Base-by-base conservation (phyloP, 1,140 invertebrate species). In the Telenomus remus region DNA sequence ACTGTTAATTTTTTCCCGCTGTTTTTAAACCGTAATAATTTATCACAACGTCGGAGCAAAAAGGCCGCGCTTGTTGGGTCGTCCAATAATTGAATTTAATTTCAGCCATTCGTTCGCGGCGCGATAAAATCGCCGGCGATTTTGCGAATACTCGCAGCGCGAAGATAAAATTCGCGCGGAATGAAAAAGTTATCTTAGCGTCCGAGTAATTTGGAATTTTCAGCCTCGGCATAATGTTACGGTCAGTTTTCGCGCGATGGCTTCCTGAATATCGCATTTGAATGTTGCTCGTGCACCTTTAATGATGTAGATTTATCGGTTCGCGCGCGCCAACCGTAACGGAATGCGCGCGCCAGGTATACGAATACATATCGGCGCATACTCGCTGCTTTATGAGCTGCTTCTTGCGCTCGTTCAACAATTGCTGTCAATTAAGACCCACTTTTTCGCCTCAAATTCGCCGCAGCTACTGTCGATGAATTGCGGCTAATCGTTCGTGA, bases 301-400 rank as follows among this genome's bases (percentile, higher is more conserved):
- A 70, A 66, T 60, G 66, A 76, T 70, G 73, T 51, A 65, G 60
- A 76, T 70, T 76, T 70, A 76, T 76, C 73, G 73, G 66, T 64
- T 64, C 66, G 46, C 37, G 54, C 66, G 46, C 37, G 54, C 59
- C 42, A 60, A 61, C 39, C 51, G 76, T 53, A 78, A 81, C 75
- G 72, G 79, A 80, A 82, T 80, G 66, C 55, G 44, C 27, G 47
- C 60, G 19, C 19, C 19, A 27, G 19, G 2, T 27, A 56, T 60
- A 44, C 77, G 2, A 3, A 56, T 60, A 44, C 77, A 81, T 76
- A 81, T 76, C 78, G 54, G 61, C 72, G 78, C 79, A 84, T 83
- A 79, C 76, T 79, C 74, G 15, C 73, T 82, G 76, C 60, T 85
- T 83, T 80, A 82, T 75, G 82, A 76, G 65, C 72, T 70, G 60